Base-by-base conservation (phyloP, 2,888 invertebrate genomes). In the Disparrhopalites patrizii region DNA sequence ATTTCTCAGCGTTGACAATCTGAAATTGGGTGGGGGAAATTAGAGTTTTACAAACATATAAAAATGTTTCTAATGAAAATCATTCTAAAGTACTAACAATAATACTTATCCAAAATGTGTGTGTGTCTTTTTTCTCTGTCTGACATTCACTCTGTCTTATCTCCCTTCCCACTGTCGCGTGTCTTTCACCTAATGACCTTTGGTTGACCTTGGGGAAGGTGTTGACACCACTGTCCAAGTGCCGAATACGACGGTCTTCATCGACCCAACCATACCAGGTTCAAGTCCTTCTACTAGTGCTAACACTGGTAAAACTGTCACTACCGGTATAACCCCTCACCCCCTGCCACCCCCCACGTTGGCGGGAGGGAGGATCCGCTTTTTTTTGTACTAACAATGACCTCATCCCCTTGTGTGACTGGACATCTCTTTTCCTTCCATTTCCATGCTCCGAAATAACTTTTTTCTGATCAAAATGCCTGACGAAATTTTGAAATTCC, bases 261-360 rank as follows among this genome's bases (percentile, higher is more conserved):
- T 40, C 50, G 52, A 57, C 25, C 65, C 65, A 10, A 58, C 65
- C 36, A 62, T 66, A 23, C 62, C 62, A 61, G 61, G 61, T 31
- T 66, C 70, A 67, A 67, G 68, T 65, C 68, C 70, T 67, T 70
- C 70, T 57, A 71, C 70, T 67, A 70, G 68, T 68, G 69, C 68
- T 66, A 70, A 65, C 38, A 62, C 64, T 68, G 57, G 60, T 60
- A 60, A 43, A 56, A 60, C 43, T 54, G 31, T 54, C 31, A 60
- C 31, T 8, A 47, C 47, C 23, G 47, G 47, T 47, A 47, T 20
- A 60, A 60, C 60, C n/a, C n/a, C n/a, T 60, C 47, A 40, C 60
- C 31, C 47, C 38, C 40, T 5, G 31, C n/a, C n/a, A n/a, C n/a
- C n/a, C n/a, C n/a, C n/a, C n/a, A n/a, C n/a, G n/a, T n/a, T n/a